phyloP scores from a whole-genome alignment of 2,113 vertebrate genomes.

The Tetrax tetrax region DNA sequence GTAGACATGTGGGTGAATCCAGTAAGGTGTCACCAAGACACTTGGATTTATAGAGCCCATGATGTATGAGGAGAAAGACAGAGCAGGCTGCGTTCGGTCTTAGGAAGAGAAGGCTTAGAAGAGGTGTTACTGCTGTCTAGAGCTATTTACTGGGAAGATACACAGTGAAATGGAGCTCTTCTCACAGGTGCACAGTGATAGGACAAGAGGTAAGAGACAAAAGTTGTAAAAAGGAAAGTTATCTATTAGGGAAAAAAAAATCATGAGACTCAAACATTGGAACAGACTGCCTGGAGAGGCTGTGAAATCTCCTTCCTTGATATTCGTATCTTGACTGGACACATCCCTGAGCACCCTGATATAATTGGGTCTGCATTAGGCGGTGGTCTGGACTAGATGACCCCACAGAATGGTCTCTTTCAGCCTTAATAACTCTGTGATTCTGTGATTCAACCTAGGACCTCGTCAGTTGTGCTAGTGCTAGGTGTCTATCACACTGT shows the following conservation, averaged over 20 bases:
- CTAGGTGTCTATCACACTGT: neutral
- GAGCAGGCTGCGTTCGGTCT: neutral
- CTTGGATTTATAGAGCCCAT: neutral
- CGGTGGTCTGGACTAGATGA: neutral
- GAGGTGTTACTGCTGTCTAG: neutral
- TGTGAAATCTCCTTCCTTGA: neutral
- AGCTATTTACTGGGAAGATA: neutral
- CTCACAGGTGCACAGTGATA: fast-evolving
- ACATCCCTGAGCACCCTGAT: neutral
- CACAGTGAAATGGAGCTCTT: neutral
- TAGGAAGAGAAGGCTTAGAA: neutral
- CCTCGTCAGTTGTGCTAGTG: neutral
- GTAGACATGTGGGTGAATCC: neutral
- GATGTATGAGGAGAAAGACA: neutral
- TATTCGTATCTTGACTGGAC: neutral
- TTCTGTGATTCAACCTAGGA: neutral
- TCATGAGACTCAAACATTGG: fast-evolving
- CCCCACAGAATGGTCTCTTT: neutral
- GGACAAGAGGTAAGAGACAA: neutral
- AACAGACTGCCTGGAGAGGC: neutral
- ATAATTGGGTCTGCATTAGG: neutral
- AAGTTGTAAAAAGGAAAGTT: neutral
- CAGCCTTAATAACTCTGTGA: neutral
- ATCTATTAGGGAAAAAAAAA: neutral
- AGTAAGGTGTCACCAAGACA: neutral